Conservation (phyloP, 92 coral and sea anemone species). For the Actinernus sp. region DNA sequence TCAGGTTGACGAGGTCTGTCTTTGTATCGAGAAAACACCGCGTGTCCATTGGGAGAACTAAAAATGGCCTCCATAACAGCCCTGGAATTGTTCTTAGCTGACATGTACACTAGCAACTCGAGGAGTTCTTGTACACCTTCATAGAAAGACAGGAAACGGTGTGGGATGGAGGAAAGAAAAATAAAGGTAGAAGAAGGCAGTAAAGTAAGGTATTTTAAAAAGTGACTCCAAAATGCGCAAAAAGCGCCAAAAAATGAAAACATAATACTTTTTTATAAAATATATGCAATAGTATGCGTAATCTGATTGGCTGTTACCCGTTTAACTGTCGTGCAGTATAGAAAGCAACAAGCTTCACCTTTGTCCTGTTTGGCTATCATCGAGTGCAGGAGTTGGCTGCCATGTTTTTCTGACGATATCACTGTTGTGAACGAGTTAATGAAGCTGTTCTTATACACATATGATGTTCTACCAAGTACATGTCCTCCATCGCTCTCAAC, state of each 20-base stretch:
- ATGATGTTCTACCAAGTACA: conserved; percentile 14
- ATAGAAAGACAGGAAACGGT: too few relatives aligned
- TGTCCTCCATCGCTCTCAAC: conserved; percentile 2
- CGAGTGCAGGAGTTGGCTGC: background rate
- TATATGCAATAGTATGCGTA: too few relatives aligned
- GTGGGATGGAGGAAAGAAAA: too few relatives aligned
- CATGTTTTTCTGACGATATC: background rate
- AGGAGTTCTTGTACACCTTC: background rate
- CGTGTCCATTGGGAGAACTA: conserved; percentile 16
- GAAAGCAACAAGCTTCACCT: too few relatives aligned
- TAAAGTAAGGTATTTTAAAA: too few relatives aligned
- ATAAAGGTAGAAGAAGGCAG: too few relatives aligned
- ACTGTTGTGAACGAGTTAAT: background rate
- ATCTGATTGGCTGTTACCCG: too few relatives aligned
- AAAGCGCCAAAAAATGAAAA: too few relatives aligned
- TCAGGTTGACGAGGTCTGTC: conserved; percentile 30
- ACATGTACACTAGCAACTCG: conserved; percentile 9
- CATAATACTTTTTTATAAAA: too few relatives aligned
- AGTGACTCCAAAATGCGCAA: too few relatives aligned
- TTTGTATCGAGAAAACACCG: conserved; percentile 14
- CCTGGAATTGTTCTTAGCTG: conserved; percentile 1
- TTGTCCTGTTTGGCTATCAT: background rate
- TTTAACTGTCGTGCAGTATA: too few relatives aligned
- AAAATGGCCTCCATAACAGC: conserved; percentile 33
- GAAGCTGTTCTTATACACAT: conserved; percentile 9